Evolutionary conservation across 2,113 vertebrate genomes (phyloP).

Genomic region (human): DNA sequence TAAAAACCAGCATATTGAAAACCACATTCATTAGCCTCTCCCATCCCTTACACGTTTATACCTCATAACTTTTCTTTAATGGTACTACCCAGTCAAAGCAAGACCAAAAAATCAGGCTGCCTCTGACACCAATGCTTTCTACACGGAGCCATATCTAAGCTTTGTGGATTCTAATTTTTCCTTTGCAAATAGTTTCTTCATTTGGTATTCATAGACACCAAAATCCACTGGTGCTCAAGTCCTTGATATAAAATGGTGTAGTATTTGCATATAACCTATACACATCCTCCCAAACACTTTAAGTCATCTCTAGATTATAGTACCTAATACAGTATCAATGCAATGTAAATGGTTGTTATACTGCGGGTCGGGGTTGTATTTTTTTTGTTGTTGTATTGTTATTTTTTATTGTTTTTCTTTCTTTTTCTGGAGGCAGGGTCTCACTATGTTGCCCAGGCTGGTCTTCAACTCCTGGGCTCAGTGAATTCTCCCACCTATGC

Average conservation of each 20-base stretch:
- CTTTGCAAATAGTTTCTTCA: neutral
- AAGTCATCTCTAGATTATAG: neutral
- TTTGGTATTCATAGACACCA: neutral
- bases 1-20: neutral
- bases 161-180: neutral
- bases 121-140: neutral
- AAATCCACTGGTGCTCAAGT: neutral
- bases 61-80: fast-evolving
- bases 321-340: neutral
- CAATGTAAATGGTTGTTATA: neutral
- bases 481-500: too few species aligned
- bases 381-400: neutral
- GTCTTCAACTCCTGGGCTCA: too few species aligned
- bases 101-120: too few species aligned
- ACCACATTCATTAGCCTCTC: neutral
- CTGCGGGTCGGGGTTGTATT: neutral
- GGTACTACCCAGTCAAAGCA: neutral
- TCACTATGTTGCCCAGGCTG: too few species aligned
- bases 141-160: fast-evolving
- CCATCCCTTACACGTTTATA: fast-evolving
- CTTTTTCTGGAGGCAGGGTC: too few species aligned
- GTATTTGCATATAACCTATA: neutral
- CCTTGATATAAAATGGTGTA: neutral
- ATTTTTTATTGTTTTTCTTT: neutral
- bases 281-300: neutral